A percentile compares a stretch with the other conserved stretches of the same genome.
Conservation (phyloP, 2,113 vertebrate genomes). For the Macquaria ambigua region DNA sequence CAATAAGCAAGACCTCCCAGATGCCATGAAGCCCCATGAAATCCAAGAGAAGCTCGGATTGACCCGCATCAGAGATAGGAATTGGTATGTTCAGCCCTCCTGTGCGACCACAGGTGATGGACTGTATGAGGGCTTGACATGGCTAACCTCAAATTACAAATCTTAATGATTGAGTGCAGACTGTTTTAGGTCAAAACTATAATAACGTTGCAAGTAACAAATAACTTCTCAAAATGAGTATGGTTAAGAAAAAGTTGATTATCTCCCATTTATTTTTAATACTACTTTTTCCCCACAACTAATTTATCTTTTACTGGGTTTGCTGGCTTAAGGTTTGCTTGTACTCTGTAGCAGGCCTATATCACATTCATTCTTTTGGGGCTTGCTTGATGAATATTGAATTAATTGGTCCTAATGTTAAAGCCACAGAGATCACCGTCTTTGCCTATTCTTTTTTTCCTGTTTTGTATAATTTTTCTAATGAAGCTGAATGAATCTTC, state of each 20-base stretch:
- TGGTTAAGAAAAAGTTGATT: constrained; percentile 84
- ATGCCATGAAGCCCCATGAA: constrained; percentile 99
- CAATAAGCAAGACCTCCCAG: constrained; percentile 99
- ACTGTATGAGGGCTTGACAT: constrained; percentile 99
- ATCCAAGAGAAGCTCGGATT: constrained; percentile 99
- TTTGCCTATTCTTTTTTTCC: constrained; percentile 81
- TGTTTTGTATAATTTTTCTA: constrained; percentile 79
- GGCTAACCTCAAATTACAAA: constrained; percentile 99
- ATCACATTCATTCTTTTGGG: constrained; percentile 73
- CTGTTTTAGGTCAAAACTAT: constrained; percentile 85
- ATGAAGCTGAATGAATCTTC: constrained; percentile 68
- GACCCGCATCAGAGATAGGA: constrained; percentile 99
- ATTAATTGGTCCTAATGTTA: constrained; percentile 71
- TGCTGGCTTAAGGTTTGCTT: constrained; percentile 82
- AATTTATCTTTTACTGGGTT: constrained; percentile 83
- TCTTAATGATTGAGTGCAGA: constrained; percentile 93
- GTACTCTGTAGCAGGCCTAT: constrained; percentile 78
- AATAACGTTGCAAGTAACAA: constrained; percentile 88
- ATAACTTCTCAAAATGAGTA: constrained; percentile 83
- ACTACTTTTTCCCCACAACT: constrained; percentile 80
- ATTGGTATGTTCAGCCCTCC: constrained; percentile 99
- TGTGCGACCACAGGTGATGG: constrained; percentile 98
- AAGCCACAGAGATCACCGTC: constrained; percentile 81
- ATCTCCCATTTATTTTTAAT: constrained; percentile 86
- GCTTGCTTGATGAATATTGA: constrained; percentile 78